phyloP scores from a whole-genome alignment of 2,113 vertebrate genomes.

The Eptatretus burgeri region DNA sequence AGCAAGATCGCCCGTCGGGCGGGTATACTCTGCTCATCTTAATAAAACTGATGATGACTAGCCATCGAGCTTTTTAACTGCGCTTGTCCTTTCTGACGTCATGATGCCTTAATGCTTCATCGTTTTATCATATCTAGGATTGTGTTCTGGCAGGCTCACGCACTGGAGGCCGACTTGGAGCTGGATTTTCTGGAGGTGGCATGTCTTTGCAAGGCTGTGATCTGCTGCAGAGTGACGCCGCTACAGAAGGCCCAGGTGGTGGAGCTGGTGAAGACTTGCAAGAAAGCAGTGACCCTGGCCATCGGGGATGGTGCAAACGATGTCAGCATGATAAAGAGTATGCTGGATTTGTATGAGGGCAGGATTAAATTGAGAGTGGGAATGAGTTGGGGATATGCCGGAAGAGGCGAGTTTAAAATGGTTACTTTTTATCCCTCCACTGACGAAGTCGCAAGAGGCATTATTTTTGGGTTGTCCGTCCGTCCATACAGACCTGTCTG shows the following conservation, averaged over 20 bases:
- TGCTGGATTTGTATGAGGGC: conserved; percentile 13
- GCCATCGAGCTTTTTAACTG: no score
- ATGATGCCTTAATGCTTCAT: no score
- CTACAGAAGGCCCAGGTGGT: conserved; percentile 82
- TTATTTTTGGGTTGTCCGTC: no score
- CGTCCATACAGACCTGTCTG: no score
- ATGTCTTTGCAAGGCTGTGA: conserved; percentile 50
- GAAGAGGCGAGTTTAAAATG: neutral
- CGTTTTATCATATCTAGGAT: neutral
- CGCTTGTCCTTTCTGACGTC: no score
- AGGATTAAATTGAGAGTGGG: rapidly evolving
- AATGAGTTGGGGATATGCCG: neutral
- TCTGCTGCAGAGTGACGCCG: conserved; percentile 74
- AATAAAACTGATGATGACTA: no score
- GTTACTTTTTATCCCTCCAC: neutral
- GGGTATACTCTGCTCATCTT: no score
- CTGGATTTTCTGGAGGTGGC: conserved; percentile 52
- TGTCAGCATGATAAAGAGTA: conserved; percentile 91
- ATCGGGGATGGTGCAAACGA: conserved; percentile 73
- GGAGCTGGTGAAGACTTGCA: conserved; percentile 65
- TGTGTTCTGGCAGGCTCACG: conserved; percentile 30
- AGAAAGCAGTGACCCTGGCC: conserved; percentile 61
- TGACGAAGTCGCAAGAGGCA: no score
- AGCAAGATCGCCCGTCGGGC: no score
- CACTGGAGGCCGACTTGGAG: conserved; percentile 71